Evolutionary conservation across 2,113 vertebrate species (phyloP).

Genomic region (Ondatra zibethicus): DNA sequence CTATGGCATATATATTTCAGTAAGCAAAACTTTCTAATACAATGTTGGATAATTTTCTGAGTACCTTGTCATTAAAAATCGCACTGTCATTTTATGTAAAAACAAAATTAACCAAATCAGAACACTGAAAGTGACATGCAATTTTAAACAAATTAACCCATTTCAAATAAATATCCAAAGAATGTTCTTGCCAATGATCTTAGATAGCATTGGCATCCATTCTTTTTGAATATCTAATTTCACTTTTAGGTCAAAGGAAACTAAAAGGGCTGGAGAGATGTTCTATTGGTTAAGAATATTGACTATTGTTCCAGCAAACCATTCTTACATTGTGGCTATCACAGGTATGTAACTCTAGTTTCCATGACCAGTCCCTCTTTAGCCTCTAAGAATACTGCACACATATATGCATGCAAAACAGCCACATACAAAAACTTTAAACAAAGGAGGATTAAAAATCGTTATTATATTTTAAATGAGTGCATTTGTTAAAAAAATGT

Average conservation of each 20-base stretch:
- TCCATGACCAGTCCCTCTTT: neutral
- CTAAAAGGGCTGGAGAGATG: neutral
- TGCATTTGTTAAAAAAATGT: neutral
- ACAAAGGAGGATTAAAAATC: neutral
- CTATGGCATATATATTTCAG: neutral
- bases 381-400: neutral
- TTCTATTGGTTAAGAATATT: neutral
- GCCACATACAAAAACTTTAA: neutral
- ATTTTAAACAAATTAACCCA: neutral
- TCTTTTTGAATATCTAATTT: neutral
- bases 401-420: neutral
- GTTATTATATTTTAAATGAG: neutral
- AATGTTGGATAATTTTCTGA: neutral
- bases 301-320: neutral
- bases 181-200: neutral
- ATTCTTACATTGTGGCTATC: neutral
- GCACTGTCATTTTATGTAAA: neutral
- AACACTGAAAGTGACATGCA: neutral
- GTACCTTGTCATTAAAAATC: neutral
- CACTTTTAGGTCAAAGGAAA: neutral
- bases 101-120: neutral
- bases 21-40: neutral
- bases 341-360: neutral
- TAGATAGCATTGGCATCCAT: neutral
- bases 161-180: neutral